Evolutionary conservation across 2,113 vertebrate species (phyloP).

Genomic region (Gobiocypris rarus): DNA sequence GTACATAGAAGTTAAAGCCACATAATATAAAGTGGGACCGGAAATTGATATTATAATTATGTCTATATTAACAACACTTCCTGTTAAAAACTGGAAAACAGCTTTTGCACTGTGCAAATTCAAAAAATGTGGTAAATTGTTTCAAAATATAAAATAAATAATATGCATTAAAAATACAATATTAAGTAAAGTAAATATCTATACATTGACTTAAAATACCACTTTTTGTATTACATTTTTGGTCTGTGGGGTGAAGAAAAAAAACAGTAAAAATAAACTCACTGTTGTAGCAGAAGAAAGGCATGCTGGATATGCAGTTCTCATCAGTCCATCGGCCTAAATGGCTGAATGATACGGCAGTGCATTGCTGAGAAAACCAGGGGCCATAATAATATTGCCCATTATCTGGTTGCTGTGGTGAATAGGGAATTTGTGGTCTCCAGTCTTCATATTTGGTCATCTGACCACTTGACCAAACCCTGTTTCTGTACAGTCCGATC

Average conservation of each 20-base stretch:
- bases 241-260: too few species aligned
- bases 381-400: background rate
- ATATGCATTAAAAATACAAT: background rate
- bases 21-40: too few species aligned
- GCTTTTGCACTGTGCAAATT: too few species aligned
- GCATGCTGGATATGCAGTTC: slow-evolving; percentile 6
- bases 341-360: slow-evolving; percentile 27
- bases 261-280: too few species aligned
- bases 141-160: too few species aligned
- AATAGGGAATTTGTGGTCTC: background rate
- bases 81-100: too few species aligned
- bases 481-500: slow-evolving; percentile 49
- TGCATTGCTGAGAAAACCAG: slow-evolving; percentile 2
- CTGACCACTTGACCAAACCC: slow-evolving; percentile 28
- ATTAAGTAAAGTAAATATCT: background rate
- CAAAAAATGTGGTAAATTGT: too few species aligned
- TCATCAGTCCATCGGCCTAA: slow-evolving; percentile 46
- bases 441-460: slow-evolving; percentile 20
- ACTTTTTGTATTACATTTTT: background rate
- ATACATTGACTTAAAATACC: background rate
- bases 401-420: slow-evolving; percentile 39
- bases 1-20: too few species aligned
- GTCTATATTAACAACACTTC: too few species aligned
- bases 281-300: slow-evolving; percentile 45
- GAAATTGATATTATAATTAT: too few species aligned